phyloP scores from a whole-genome alignment of 2,113 vertebrate genomes.

The Pteronura brasiliensis region DNA sequence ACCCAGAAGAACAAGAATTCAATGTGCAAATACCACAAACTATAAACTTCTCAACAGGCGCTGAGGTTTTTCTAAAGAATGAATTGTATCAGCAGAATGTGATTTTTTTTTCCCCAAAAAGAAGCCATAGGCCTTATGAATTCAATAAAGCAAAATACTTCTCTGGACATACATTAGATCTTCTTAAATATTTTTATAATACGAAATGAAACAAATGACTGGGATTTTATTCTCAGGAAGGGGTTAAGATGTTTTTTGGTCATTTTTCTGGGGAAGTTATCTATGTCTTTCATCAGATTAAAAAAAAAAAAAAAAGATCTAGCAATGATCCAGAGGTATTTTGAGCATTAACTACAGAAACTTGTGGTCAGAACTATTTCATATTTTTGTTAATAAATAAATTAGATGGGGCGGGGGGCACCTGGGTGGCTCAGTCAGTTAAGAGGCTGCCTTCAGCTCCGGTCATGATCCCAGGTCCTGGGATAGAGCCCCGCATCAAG shows the following conservation, averaged over 20 bases:
- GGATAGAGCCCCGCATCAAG: background rate
- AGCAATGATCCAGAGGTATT: background rate
- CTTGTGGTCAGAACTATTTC: background rate
- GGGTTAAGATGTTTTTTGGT: background rate
- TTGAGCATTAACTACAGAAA: background rate
- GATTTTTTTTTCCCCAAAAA: background rate
- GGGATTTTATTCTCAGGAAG: background rate
- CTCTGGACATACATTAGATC: background rate
- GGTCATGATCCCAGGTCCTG: background rate
- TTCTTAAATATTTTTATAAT: background rate
- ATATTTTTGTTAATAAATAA: constrained; percentile 22
- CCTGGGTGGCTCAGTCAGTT: background rate
- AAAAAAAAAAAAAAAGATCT: background rate
- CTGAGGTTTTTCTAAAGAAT: background rate
- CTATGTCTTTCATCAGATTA: background rate
- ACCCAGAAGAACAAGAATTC: constrained; percentile 29
- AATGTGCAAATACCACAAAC: background rate
- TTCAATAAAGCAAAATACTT: background rate
- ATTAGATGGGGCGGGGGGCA: background rate
- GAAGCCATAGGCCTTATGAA: background rate
- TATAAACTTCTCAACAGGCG: background rate
- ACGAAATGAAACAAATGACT: background rate
- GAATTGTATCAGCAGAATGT: background rate
- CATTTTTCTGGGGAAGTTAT: background rate
- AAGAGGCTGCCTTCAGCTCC: background rate